Evolutionary conservation across 2,113 vertebrate species (phyloP).

Genomic region (Lamprologus lemairii): DNA sequence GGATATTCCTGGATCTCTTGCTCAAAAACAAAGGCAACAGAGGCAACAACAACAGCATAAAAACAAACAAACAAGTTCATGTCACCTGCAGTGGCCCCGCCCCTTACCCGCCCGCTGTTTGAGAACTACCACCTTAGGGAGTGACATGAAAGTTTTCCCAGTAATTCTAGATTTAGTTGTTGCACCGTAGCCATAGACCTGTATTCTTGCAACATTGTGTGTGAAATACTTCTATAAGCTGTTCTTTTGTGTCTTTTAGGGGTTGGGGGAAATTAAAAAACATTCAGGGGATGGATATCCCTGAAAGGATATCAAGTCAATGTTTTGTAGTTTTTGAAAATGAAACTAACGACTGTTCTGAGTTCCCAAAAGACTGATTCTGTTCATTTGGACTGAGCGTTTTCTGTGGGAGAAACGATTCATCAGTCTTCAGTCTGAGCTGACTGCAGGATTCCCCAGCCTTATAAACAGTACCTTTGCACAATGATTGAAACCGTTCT

Average conservation of each 20-base stretch:
- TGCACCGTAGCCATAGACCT: not conserved
- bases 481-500: not conserved
- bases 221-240: not conserved
- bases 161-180: not conserved
- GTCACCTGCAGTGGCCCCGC: not conserved
- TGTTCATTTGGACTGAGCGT: not conserved
- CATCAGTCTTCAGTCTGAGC: not conserved
- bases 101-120: fast-evolving
- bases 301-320: not conserved
- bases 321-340: fast-evolving
- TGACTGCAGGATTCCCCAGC: fast-evolving
- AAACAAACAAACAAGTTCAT: fast-evolving
- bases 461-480: not conserved
- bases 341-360: not conserved
- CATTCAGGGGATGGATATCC: fast-evolving
- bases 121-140: not conserved
- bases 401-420: fast-evolving
- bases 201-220: too few relatives aligned
- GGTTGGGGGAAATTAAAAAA: not conserved
- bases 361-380: not conserved
- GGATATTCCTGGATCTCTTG: not conserved
- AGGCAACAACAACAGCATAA: not conserved
- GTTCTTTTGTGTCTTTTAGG: not conserved
- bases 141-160: fast-evolving
- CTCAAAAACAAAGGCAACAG: not conserved